phyloP scores from a whole-genome alignment of 2,113 vertebrate genomes.

The Orycteropus afer region DNA sequence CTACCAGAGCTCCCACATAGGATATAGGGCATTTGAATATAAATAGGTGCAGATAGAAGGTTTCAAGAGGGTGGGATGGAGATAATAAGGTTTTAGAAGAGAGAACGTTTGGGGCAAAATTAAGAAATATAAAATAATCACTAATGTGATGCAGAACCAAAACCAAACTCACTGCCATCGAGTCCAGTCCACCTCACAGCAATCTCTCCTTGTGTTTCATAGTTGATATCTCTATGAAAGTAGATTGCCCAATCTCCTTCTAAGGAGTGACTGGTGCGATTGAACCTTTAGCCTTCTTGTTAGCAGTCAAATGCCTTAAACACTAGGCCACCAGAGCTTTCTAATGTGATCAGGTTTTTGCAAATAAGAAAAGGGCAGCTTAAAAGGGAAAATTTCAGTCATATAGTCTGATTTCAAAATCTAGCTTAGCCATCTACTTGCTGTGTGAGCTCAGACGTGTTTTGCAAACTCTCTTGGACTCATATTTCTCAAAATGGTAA shows the following conservation, averaged over 20 bases:
- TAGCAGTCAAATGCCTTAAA: too few relatives aligned
- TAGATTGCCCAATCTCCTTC: too few relatives aligned
- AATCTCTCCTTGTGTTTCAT: too few relatives aligned
- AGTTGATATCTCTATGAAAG: too few relatives aligned
- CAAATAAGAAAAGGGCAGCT: background rate
- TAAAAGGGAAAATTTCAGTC: background rate
- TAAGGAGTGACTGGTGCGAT: too few relatives aligned
- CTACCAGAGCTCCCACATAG: background rate
- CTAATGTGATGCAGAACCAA: too few relatives aligned
- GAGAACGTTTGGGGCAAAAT: background rate
- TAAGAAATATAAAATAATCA: background rate
- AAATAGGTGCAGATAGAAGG: background rate
- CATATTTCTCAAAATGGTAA: background rate
- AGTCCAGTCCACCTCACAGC: too few relatives aligned
- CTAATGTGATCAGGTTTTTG: background rate
- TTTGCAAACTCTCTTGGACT: background rate
- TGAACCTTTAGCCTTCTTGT: too few relatives aligned
- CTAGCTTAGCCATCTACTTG: background rate
- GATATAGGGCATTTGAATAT: background rate
- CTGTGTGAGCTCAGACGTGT: background rate
- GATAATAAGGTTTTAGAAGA: background rate
- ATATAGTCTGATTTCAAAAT: conserved; percentile 16
- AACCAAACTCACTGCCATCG: too few relatives aligned
- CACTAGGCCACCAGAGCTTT: too few relatives aligned
- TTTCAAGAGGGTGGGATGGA: background rate